Base-by-base conservation (phyloP, 2,113 vertebrate species). In the Pseudolaguvia tuberculata region DNA sequence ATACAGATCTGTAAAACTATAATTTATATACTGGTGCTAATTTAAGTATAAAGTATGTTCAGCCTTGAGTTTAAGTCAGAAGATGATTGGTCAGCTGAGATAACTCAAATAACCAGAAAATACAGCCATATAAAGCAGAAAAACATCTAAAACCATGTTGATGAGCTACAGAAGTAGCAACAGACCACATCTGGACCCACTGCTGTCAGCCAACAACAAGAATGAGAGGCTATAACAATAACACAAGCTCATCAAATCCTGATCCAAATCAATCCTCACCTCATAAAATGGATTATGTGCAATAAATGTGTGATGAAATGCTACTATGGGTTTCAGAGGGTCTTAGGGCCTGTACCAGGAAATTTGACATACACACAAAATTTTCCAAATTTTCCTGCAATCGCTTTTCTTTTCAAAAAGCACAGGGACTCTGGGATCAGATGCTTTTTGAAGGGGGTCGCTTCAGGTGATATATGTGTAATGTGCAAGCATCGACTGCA, bases 381-480 rank as follows among this genome's bases (percentile, higher is more conserved):
- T 15, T 14, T 35, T 63, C 39, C 23, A 25, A 14, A 23, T 15
- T 65, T 65, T 65, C 39, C 13, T 17, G 20, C 18, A 18, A 15
- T 48, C 42, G n/a, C 42, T 15, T 66, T 48, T 25, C 17, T 48
- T 27, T 23, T 66, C 42, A 18, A 18, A 7, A 25, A 23, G 13
- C 59, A 63, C 59, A 45, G 35, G 42, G 42, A 25, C 42, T 18
- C 21, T 3, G 39, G 2, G 62, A 48, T 66, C 62, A 50, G 23
- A 50, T 15, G 15, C 23, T 18, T 17, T 67, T 67, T 67, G 45
- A 67, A 45, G 50, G 23, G 23, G 45, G 12, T 50, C 17, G 23
- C 45, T 67, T 25, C 14, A 20, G 45, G 63, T 67, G 63, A 50
- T 67, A 29, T 23, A 67, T 50, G 23, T 67, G 25, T 50, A 50